These are phyloP conservation scores for Apamea epomidion DNA, from an alignment of 2,888 invertebrate species.

Conservation along the genomic window DNA sequence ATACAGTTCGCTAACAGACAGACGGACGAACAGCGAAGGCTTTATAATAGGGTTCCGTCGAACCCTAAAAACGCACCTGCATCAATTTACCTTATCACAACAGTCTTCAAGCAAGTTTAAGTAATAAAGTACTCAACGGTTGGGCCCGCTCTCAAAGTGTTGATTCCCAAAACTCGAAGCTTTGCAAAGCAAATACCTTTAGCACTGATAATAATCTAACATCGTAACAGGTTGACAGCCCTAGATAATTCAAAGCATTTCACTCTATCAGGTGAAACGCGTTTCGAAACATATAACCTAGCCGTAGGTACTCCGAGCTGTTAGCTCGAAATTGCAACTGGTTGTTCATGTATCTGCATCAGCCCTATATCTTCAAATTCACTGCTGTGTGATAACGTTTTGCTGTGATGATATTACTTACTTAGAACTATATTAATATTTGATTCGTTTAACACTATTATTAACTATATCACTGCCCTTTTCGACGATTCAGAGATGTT, in stretches of 20 bases:
- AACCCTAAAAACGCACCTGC: neutral
- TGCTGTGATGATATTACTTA: neutral
- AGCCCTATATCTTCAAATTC: conserved; percentile 35
- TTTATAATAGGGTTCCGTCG: neutral
- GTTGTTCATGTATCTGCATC: conserved; percentile 48
- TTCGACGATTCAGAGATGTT: neutral
- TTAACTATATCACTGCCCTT: neutral
- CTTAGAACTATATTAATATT: neutral
- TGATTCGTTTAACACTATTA: neutral
- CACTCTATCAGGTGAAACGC: conserved; percentile 68
- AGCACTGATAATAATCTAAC: conserved; percentile 50
- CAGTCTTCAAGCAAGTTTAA: neutral
- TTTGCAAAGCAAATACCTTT: conserved; percentile 34
- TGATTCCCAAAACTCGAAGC: conserved; percentile 31
- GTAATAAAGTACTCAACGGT: neutral
- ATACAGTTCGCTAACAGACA: no score
- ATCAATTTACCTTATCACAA: neutral
- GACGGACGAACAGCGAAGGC: neutral
- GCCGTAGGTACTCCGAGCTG: conserved; percentile 37
- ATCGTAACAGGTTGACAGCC: conserved; percentile 53
- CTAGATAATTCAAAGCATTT: conserved; percentile 65
- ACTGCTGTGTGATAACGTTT: conserved; percentile 18
- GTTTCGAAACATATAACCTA: conserved; percentile 69
- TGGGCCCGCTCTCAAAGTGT: neutral
- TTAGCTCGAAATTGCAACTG: conserved; percentile 42